Percentiles rank a stretch among this genome's conserved stretches.
phyloP scores from a whole-genome alignment of 30 jellyfish, hydroid and myxozoan genomes.

The Aurelia sp. region DNA sequence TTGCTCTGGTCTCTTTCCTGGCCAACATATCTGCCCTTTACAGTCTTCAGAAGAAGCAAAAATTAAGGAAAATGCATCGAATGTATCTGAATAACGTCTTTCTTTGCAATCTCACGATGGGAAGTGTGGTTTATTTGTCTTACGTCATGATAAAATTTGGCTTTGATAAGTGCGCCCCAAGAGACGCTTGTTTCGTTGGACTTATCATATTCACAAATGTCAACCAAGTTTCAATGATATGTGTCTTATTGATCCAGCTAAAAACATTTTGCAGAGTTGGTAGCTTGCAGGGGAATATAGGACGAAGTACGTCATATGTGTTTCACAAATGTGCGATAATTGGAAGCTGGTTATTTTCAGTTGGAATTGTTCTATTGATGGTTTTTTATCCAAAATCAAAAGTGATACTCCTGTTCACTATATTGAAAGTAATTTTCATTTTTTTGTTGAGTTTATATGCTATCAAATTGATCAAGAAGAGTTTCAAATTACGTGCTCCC shows the following conservation, averaged over 20 bases:
- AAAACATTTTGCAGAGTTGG: slow-evolving; percentile 1
- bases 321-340: slow-evolving; percentile 26
- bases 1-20: slow-evolving; percentile 26
- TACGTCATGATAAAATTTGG: slow-evolving; percentile 22
- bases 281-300: not conserved
- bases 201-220: slow-evolving; percentile 19
- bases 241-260: slow-evolving; percentile 26
- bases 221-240: slow-evolving; percentile 53
- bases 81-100: slow-evolving; percentile 50
- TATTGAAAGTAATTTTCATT: slow-evolving; percentile 22
- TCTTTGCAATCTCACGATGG: slow-evolving; percentile 46
- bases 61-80: slow-evolving; percentile 13
- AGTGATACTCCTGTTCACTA: slow-evolving; percentile 11
- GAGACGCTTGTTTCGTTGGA: slow-evolving; percentile 42
- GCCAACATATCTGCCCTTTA: slow-evolving; percentile 33
- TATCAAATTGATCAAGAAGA: slow-evolving; percentile 10
- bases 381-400: not conserved
- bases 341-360: slow-evolving; percentile 43
- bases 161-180: not conserved
- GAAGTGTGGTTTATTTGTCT: slow-evolving; percentile 27
- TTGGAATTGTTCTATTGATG: slow-evolving; percentile 20
- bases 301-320: not conserved
- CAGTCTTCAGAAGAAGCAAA: slow-evolving; percentile 10
- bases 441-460: slow-evolving; percentile 17
- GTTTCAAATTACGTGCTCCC: not conserved